A percentile compares a stretch with the other conserved stretches of the same genome.
Conservation (phyloP, 2,113 vertebrate species). For the Bombycilla garrulus region DNA sequence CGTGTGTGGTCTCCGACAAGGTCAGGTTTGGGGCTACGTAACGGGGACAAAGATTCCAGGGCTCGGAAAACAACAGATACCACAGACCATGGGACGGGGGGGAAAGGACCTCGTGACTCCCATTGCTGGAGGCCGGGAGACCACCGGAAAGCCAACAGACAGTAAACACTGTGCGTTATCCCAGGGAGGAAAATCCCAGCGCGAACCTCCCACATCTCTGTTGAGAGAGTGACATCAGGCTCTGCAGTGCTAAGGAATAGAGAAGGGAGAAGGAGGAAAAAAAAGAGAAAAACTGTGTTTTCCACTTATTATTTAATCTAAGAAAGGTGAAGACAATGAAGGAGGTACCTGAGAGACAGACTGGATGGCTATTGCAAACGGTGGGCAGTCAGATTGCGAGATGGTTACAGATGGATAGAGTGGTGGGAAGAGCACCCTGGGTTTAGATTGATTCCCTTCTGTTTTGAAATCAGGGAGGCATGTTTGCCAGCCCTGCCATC, state of each 20-base stretch:
- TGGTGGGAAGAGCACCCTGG: neutral
- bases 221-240: slow-evolving; percentile 41
- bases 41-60: slow-evolving; percentile 66
- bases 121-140: slow-evolving; percentile 31
- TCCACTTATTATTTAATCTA: neutral
- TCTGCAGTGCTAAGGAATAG: neutral
- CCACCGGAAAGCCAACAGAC: slow-evolving; percentile 60
- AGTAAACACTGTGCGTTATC: slow-evolving; percentile 47
- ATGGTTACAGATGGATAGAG: accelerated
- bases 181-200: slow-evolving; percentile 29
- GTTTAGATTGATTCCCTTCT: neutral
- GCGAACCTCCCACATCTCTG: neutral
- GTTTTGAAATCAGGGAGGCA: neutral
- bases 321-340: neutral
- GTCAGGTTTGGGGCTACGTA: slow-evolving; percentile 66
- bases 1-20: slow-evolving; percentile 72
- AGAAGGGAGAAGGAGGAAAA: too few relatives aligned
- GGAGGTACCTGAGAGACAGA: neutral
- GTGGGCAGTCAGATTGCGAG: neutral
- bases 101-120: slow-evolving; percentile 42
- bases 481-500: neutral
- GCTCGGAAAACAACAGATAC: slow-evolving; percentile 60
- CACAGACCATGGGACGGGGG: neutral
- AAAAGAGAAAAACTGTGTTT: neutral
- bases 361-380: neutral